Base-by-base conservation (phyloP, 2,797 vertebrate species). In the Thaleichthys pacificus region DNA sequence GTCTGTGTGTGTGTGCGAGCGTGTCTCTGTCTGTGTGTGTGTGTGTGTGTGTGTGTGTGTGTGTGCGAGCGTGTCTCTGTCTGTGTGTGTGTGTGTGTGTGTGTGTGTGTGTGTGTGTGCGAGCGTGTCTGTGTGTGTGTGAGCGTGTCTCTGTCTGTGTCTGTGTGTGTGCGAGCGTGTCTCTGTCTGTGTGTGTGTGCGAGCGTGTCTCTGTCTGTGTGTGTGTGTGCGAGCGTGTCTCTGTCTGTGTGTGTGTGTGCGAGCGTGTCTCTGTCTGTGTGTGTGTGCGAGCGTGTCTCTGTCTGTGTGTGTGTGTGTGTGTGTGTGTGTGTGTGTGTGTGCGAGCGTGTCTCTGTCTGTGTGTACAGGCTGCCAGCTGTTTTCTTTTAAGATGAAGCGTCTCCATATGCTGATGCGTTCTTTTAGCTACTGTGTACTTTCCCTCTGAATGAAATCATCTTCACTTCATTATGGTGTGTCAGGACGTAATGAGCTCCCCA, bases 381-480 rank as follows among this genome's bases (percentile, higher is more conserved):
- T 90, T 85, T 75, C 75, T 80, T 80, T 74, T 15, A 62, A 73
- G 77, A 64, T 66, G 79, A 82, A 81, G 61, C 70, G 82, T 72
- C 11, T 62, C 85, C 87, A 87, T 89, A 84, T 88, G 85, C 70
- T 28, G 19, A 47, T 12, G 68, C 71, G 22, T 56, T 19, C 72
- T 69, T 73, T 74, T 38, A 71, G 77, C 49, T 71, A 73, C 22
- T 3, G 11, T 28, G 51, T 51, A 69, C 69, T 38, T 65, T 12
- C 74, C 76, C 42, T 47, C 42, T 47, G 82, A 83, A 88, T 47
- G 42, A 88, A 87, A 87, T 86, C 22, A 77, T 87, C 81, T 83
- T 78, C 80, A 80, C 85, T 89, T 87, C 77, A 87, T 88, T 84
- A 86, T 72, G 63, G 71, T 82, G 71, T 82, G 85, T 84, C 86